Conservation (phyloP, 2,888 invertebrate species). For the Temnothorax rugatulus region DNA sequence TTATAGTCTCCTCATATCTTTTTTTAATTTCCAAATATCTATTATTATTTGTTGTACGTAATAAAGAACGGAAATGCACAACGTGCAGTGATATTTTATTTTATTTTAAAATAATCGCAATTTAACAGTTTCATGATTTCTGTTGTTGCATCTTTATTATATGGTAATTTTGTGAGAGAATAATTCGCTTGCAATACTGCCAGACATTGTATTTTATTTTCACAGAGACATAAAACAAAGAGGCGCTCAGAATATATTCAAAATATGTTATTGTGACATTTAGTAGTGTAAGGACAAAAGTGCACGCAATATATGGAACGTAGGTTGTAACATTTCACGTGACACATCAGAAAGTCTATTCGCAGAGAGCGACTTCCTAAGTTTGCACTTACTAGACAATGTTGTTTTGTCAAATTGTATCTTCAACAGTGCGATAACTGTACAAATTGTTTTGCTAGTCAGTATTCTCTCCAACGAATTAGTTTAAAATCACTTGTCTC, state of each 20-base stretch:
- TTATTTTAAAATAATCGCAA: conserved; percentile 21
- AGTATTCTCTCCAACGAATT: neutral
- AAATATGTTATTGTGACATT: conserved; percentile 33
- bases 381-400: neutral
- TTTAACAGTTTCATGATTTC: neutral
- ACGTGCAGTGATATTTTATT: neutral
- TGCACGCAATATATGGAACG: neutral
- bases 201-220: conserved; percentile 16
- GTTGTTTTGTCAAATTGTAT: conserved; percentile 32
- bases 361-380: neutral
- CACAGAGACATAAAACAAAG: neutral
- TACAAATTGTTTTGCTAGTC: neutral
- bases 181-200: neutral
- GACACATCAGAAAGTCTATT: neutral
- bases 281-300: conserved; percentile 4
- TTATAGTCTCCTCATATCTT: neutral
- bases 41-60: neutral
- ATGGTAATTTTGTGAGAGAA: neutral
- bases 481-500: neutral
- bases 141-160: neutral
- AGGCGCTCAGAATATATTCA: neutral
- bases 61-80: neutral
- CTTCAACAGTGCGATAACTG: neutral
- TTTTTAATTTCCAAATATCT: neutral
- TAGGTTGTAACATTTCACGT: conserved; percentile 2